Evolutionary conservation across 2,113 vertebrate species (phyloP), one percentile per base, ranked within the genome.

Genomic region (Callopanchax toddi): DNA sequence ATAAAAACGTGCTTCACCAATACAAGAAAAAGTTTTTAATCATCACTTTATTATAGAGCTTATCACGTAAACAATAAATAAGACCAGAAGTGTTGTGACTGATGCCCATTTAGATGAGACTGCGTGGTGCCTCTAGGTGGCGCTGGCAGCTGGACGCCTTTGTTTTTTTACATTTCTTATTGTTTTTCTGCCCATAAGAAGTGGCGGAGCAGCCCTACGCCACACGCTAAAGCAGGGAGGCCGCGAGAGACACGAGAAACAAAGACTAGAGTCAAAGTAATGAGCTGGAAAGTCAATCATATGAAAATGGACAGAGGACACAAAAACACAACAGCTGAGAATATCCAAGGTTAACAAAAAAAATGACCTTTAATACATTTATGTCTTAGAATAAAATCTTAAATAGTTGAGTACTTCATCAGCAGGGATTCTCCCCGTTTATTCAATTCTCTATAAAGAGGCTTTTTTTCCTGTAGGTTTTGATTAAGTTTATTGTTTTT

Each of bases 261-360:
- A 79, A 75, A 86, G 81, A 87, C 81, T 82, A 86, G 67, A 77
- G 66, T 82, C 65, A 76, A 82, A 78, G 62, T 67, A 74, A 81
- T 64, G 66, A 87, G 76, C 81, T 89, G 86, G 83, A 88, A 88
- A 88, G 76, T 87, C 83, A 86, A 71, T 87, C 60, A 84, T 75
- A 75, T 78, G 88, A 87, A 89, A 88, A 88, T 87, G 85, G 80
- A 89, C 87, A 87, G 79, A 84, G 70, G 83, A 83, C 86, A 83
- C 86, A 79, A 75, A 82, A 89, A 89, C 80, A 87, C 82, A 79
- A 89, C 81, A 78, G 77, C 79, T 80, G 86, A 91, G 73, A 86
- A 86, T 79, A 83, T 90, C 89, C 87, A 89, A 91, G 86, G 87
- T 92, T 90, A 93, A 93, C 91, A 92, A 92, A 92, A 91, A 88